These are phyloP conservation scores for Tarsius wallacei DNA, from an alignment of 2,797 vertebrate genomes.

Conservation along the genomic window DNA sequence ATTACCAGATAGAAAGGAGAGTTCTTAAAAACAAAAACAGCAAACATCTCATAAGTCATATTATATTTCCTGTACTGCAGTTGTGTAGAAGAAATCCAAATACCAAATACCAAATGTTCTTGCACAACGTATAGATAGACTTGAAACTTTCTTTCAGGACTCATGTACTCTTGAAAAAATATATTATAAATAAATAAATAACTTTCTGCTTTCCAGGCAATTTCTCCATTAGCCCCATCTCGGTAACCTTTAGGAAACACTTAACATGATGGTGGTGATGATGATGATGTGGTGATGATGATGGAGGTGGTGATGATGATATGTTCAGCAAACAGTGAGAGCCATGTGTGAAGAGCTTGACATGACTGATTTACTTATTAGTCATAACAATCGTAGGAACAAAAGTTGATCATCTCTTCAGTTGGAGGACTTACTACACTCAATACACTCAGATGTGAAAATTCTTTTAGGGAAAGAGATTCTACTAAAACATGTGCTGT, in stretches of 20 bases:
- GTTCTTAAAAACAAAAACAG: constrained; percentile 37
- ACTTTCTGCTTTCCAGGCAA: not conserved
- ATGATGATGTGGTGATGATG: not conserved
- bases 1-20: not conserved
- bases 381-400: not conserved
- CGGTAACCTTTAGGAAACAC: not conserved
- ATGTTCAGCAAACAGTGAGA: constrained; percentile 1
- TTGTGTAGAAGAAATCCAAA: not conserved
- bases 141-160: no score
- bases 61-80: not conserved
- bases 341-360: not conserved
- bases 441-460: not conserved
- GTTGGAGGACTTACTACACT: not conserved
- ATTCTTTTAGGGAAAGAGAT: constrained; percentile 28
- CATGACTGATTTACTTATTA: not conserved
- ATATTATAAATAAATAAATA: not conserved
- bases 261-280: not conserved
- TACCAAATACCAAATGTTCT: constrained; percentile 15
- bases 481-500: not conserved
- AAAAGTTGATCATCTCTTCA: not conserved
- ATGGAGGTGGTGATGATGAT: not conserved
- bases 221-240: constrained; percentile 1
- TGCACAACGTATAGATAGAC: not conserved
- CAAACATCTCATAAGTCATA: constrained; percentile 21
- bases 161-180: no score